A percentile compares a stretch with the other conserved stretches of the same genome.
These are phyloP conservation scores for Neodon shergylaensis DNA, from an alignment of 2,113 vertebrate genomes.

Conservation along the genomic window DNA sequence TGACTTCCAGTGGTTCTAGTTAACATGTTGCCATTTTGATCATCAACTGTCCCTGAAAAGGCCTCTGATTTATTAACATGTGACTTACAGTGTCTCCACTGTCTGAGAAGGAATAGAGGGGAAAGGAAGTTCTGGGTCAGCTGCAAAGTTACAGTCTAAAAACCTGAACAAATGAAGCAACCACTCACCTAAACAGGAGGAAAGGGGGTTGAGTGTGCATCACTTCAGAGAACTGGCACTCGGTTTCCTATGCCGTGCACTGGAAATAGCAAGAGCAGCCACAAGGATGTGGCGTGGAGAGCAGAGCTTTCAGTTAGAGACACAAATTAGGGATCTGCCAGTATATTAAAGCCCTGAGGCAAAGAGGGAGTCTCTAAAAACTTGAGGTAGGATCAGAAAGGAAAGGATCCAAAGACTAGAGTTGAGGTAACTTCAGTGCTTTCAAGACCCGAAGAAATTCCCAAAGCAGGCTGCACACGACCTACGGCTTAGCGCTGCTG, in stretches of 20 bases:
- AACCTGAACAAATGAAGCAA: neutral
- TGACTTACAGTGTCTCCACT: neutral
- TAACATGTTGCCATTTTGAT: neutral
- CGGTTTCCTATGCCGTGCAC: neutral
- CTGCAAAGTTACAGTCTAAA: neutral
- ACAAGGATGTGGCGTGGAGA: neutral
- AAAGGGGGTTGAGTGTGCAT: fast-evolving
- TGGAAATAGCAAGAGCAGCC: neutral
- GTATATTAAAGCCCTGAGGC: neutral
- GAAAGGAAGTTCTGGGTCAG: neutral
- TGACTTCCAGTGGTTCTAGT: neutral
- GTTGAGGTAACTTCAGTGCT: neutral
- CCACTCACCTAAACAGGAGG: neutral
- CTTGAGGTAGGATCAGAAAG: neutral
- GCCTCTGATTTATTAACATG: neutral
- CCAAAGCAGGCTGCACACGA: neutral
- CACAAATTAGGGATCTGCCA: neutral
- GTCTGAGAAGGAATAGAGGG: neutral
- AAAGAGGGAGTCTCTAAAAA: neutral
- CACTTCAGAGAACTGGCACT: neutral
- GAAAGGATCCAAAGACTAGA: neutral
- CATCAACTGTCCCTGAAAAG: neutral
- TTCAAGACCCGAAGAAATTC: neutral
- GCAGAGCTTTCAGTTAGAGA: neutral
- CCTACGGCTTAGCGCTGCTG: too few species aligned